phyloP scores from a whole-genome alignment of 2,113 vertebrate species.

The Amazona vittata region DNA sequence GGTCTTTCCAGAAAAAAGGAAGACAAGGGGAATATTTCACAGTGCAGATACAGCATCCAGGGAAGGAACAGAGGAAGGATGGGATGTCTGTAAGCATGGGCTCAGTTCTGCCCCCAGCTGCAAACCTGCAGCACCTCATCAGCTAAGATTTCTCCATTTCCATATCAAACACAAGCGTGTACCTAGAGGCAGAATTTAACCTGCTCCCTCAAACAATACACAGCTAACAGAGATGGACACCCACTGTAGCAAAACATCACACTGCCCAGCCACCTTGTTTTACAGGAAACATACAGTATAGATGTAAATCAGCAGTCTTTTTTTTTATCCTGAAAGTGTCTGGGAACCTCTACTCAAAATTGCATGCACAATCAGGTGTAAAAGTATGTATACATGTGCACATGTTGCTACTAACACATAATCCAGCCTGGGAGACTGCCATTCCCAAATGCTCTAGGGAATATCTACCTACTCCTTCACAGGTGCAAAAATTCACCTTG shows the following conservation, averaged over 20 bases:
- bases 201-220: not conserved
- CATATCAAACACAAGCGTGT: accelerated
- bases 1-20: not conserved
- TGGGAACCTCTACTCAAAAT: not conserved
- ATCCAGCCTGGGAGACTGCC: not conserved
- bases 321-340: not conserved
- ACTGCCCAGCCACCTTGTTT: not conserved
- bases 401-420: not conserved
- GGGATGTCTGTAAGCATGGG: not conserved
- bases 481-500: not conserved
- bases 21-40: not conserved
- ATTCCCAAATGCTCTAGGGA: not conserved
- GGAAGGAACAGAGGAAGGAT: not conserved
- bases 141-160: not conserved
- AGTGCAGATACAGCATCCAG: not conserved
- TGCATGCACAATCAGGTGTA: not conserved
- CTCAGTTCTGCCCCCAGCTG: not conserved
- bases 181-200: not conserved
- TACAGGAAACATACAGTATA: not conserved
- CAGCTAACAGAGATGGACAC: not conserved
- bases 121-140: not conserved
- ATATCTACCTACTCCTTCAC: not conserved
- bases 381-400: not conserved
- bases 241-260: not conserved
- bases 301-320: not conserved